A percentile compares a stretch with the other conserved stretches of the same genome.
These are phyloP conservation scores for Aulostomus chinensis DNA, from an alignment of 2,797 vertebrate species.

Conservation along the genomic window DNA sequence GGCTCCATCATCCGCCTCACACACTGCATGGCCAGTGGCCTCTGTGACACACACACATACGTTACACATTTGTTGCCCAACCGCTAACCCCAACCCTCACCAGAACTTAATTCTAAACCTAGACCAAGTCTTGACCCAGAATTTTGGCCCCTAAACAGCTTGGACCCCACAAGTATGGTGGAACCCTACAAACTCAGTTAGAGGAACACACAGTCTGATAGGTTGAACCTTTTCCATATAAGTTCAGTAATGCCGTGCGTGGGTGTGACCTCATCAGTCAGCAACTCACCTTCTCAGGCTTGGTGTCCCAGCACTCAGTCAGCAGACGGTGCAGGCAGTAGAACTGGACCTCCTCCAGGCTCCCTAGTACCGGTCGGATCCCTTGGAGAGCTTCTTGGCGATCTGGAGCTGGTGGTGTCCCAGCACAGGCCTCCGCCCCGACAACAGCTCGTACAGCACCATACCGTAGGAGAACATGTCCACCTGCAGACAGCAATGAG, in stretches of 20 bases:
- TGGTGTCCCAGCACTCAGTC: conserved; percentile 95
- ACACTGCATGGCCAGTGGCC: conserved; percentile 85
- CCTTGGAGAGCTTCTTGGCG: conserved; percentile 94
- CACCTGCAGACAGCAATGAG: conserved; percentile 76
- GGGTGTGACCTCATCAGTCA: not conserved
- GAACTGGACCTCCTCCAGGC: conserved; percentile 91
- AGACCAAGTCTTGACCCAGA: too few relatives aligned
- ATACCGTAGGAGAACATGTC: conserved; percentile 99
- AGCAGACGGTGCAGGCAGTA: conserved; percentile 86
- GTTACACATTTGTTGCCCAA: too few relatives aligned
- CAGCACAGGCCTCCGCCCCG: conserved; percentile 86
- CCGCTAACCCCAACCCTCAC: too few relatives aligned
- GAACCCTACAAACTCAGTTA: conserved; percentile 24
- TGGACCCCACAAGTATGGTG: too few relatives aligned
- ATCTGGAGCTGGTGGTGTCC: conserved; percentile 95
- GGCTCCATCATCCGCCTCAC: conserved; percentile 93
- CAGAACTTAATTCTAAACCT: too few relatives aligned
- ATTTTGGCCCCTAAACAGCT: too few relatives aligned
- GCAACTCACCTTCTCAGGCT: conserved; percentile 91
- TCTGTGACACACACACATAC: conserved; percentile 72
- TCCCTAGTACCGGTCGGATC: conserved; percentile 86
- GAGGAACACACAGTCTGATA: conserved; percentile 30
- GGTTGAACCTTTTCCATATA: too few relatives aligned
- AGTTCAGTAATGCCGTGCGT: not conserved
- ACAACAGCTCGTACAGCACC: conserved; percentile 94